phyloP scores from a whole-genome alignment of 2,797 vertebrate genomes.

The Coranthus polyacanthus region DNA sequence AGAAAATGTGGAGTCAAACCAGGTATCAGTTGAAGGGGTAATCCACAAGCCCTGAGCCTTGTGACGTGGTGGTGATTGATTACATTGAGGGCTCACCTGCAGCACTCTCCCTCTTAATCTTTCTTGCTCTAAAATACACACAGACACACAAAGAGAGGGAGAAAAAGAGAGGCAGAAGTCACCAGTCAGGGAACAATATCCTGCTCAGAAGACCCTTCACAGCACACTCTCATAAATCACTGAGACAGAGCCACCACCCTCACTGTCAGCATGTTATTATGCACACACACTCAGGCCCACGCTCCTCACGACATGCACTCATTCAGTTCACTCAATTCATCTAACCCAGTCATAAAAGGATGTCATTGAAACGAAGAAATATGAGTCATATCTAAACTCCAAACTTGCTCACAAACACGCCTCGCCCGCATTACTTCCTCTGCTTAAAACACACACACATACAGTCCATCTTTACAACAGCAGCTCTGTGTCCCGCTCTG shows the following conservation, averaged over 20 bases:
- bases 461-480: slow-evolving; percentile 58
- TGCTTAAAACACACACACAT: slow-evolving; percentile 59
- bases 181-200: slow-evolving; percentile 88
- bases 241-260: slow-evolving; percentile 86
- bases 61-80: slow-evolving; percentile 84
- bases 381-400: slow-evolving; percentile 52
- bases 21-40: slow-evolving; percentile 69
- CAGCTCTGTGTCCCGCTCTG: slow-evolving; percentile 60
- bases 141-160: slow-evolving; percentile 52
- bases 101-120: slow-evolving; percentile 78
- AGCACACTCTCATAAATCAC: slow-evolving; percentile 88
- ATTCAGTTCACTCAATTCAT: slow-evolving; percentile 50
- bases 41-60: slow-evolving; percentile 56
- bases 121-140: slow-evolving; percentile 64
- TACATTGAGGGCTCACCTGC: slow-evolving; percentile 85
- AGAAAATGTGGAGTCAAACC: slow-evolving; percentile 61
- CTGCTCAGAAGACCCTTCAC: slow-evolving; percentile 86
- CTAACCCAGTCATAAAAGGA: slow-evolving; percentile 28
- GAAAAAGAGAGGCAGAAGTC: slow-evolving; percentile 81
- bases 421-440: slow-evolving; percentile 64
- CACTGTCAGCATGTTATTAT: slow-evolving; percentile 82
- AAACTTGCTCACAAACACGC: slow-evolving; percentile 36
- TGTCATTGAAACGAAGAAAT: slow-evolving; percentile 67
- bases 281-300: slow-evolving; percentile 57
- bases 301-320: slow-evolving; percentile 49